Evolutionary conservation across 2,113 vertebrate species (phyloP).

Genomic region (Hypomesus transpacificus): DNA sequence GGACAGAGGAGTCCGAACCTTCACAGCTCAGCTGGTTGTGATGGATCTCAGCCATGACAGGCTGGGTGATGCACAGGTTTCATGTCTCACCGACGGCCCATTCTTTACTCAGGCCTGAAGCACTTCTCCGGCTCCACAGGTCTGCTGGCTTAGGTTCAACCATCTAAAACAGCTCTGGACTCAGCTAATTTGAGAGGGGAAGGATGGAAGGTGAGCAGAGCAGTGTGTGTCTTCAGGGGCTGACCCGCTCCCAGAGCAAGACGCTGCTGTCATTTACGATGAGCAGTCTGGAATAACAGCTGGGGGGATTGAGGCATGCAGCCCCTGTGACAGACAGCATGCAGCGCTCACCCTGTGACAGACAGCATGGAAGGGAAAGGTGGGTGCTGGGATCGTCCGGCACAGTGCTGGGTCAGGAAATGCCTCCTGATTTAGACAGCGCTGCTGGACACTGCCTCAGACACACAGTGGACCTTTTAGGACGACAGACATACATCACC

Average conservation of each 20-base stretch:
- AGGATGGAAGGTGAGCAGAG: not conserved
- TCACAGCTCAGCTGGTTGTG: conserved; percentile 11
- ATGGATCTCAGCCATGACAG: conserved; percentile 13
- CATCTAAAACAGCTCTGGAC: conserved; percentile 8
- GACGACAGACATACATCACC: conserved; percentile 24
- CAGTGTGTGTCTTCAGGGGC: not conserved
- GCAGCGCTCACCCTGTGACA: conserved; percentile 1
- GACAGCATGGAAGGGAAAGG: conserved; percentile 21
- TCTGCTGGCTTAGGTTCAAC: not conserved
- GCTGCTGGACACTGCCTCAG: conserved; percentile 2
- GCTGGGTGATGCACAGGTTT: conserved; percentile 15
- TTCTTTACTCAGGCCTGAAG: not conserved
- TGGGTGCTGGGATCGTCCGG: not conserved
- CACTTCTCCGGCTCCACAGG: conserved; percentile 2
- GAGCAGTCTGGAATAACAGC: conserved; percentile 18
- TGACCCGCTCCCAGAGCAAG: not conserved
- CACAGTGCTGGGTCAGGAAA: conserved; percentile 10
- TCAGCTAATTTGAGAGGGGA: not conserved
- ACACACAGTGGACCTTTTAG: conserved; percentile 1
- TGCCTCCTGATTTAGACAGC: conserved; percentile 31
- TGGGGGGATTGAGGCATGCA: conserved; percentile 3
- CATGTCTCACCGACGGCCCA: not conserved
- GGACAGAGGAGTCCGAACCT: conserved; percentile 1
- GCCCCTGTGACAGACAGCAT: conserved; percentile 11
- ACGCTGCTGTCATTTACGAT: conserved; percentile 15